phyloP scores from a whole-genome alignment of 1,140 invertebrate genomes.

The Drosophila pachea region DNA sequence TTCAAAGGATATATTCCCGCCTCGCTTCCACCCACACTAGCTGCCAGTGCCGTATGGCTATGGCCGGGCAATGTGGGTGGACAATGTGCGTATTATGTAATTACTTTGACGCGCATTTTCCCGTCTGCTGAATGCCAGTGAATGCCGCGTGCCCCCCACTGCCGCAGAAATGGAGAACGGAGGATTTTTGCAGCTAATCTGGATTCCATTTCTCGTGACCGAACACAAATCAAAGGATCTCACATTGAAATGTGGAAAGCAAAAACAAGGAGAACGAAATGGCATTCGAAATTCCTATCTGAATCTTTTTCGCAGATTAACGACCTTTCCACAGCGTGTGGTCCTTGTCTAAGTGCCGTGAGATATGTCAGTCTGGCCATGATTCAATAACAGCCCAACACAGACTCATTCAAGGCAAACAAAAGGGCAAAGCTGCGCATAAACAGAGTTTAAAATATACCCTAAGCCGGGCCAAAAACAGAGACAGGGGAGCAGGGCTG shows the following conservation, averaged over 20 bases:
- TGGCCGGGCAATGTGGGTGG: conserved; percentile 58
- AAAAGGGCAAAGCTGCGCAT: conserved; percentile 17
- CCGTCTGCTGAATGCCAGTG: neutral
- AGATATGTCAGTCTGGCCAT: conserved; percentile 20
- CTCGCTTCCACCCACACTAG: neutral
- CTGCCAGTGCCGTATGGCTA: conserved; percentile 41
- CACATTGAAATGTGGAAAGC: conserved; percentile 18
- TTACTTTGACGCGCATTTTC: conserved; percentile 38
- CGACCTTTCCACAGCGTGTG: conserved; percentile 16
- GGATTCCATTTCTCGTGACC: neutral
- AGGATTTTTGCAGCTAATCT: neutral
- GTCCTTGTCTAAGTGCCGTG: conserved; percentile 13
- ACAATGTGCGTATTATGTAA: conserved; percentile 64
- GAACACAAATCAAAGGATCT: conserved; percentile 23
- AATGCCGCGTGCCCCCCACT: too few relatives aligned
- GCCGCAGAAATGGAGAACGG: too few relatives aligned
- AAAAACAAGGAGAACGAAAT: neutral
- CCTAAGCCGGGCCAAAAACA: neutral
- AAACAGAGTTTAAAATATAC: conserved; percentile 12
- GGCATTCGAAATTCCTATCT: conserved; percentile 4
- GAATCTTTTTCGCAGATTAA: conserved; percentile 42
- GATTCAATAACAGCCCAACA: conserved; percentile 35
- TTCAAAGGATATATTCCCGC: neutral
- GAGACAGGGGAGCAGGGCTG: neutral
- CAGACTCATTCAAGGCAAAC: conserved; percentile 16